A percentile compares a stretch with the other conserved stretches of the same genome.
phyloP scores from a whole-genome alignment of 1,140 invertebrate genomes.

The Polypedilum vanderplanki region DNA sequence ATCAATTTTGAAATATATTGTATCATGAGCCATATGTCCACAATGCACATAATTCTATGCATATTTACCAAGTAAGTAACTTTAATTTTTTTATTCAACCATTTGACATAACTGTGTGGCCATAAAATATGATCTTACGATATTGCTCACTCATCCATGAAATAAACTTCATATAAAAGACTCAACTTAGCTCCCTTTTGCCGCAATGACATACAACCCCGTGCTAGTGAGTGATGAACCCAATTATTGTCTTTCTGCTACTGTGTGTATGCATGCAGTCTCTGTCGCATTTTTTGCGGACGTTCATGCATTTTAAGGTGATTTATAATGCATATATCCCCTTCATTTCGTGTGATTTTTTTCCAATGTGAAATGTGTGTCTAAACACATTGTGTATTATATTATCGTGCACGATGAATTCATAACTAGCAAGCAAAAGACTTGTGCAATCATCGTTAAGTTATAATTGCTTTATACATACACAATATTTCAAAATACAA shows the following conservation, averaged over 20 bases:
- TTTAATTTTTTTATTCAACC: neutral
- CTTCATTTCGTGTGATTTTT: neutral
- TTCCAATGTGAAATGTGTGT: too few relatives aligned
- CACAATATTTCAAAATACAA: too few relatives aligned
- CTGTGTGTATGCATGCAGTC: neutral
- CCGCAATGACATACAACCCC: neutral
- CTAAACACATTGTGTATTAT: neutral
- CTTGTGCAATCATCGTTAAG: neutral
- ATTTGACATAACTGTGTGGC: neutral
- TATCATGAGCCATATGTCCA: neutral
- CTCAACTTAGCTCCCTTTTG: neutral
- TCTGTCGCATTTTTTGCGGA: slow-evolving; percentile 2
- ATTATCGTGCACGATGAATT: neutral
- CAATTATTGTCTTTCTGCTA: neutral
- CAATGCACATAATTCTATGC: neutral
- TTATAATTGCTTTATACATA: neutral
- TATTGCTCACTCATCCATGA: neutral
- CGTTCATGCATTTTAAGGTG: slow-evolving; percentile 11
- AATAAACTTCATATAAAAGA: neutral
- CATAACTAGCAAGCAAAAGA: neutral
- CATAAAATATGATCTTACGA: slow-evolving; percentile 13
- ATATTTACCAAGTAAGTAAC: slow-evolving; percentile 16
- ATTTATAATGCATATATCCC: slow-evolving; percentile 7
- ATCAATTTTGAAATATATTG: neutral
- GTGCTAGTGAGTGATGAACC: neutral